Evolutionary conservation across 2,888 invertebrate genomes (phyloP).

Genomic region (Tenodera sinensis): DNA sequence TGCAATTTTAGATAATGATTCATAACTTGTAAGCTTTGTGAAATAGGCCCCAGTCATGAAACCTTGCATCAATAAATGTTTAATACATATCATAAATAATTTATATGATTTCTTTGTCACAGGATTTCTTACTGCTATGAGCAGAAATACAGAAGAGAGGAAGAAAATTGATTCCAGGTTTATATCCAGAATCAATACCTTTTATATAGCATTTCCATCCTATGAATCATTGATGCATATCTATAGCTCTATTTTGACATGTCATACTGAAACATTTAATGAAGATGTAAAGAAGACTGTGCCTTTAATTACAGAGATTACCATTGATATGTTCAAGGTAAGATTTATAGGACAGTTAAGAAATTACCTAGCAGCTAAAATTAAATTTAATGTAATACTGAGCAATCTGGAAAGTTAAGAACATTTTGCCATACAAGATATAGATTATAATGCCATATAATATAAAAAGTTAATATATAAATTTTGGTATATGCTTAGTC

Average conservation of each 20-base stretch:
- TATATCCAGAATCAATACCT: not conserved
- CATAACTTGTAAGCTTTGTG: too few relatives aligned
- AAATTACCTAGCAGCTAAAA: too few relatives aligned
- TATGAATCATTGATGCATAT: not conserved
- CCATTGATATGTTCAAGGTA: not conserved
- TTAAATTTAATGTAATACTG: too few relatives aligned
- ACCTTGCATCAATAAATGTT: too few relatives aligned
- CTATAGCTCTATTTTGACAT: not conserved
- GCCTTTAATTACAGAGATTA: not conserved
- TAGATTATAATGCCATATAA: too few relatives aligned
- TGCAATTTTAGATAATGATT: too few relatives aligned
- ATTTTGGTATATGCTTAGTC: too few relatives aligned
- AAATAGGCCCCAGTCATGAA: too few relatives aligned
- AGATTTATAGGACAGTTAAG: not conserved
- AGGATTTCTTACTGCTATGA: not conserved
- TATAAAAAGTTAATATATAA: too few relatives aligned
- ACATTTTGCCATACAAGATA: too few relatives aligned
- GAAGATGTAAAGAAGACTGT: not conserved
- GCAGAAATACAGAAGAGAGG: not conserved
- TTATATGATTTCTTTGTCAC: not conserved
- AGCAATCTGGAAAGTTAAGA: too few relatives aligned
- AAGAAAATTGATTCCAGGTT: not conserved
- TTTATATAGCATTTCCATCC: not conserved
- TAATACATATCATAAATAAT: too few relatives aligned
- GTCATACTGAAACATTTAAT: not conserved